Base-by-base conservation (phyloP, 2,797 vertebrate species). In the Diglossa cyanea region DNA sequence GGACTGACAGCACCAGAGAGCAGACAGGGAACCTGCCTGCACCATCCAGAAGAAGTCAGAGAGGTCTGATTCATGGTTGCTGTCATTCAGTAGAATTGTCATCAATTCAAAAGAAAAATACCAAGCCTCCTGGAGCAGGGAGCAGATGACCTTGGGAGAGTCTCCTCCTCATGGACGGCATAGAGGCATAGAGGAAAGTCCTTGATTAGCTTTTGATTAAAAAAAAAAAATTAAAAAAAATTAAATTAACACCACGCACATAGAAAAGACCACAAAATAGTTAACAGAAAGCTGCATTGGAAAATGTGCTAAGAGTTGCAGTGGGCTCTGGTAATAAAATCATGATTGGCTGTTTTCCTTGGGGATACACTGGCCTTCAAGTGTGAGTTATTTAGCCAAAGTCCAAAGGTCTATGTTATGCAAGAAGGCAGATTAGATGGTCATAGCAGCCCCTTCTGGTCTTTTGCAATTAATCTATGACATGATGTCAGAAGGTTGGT, bases 361-460 rank as follows among this genome's bases (percentile, higher is more conserved):
- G 48, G 86, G 86, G 86, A 92, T 78, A 53, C 15, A 8, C 37
- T 71, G 77, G 71, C 93, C 84, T 95, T 95, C 89, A 85, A 76
- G 24, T 85, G 42, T 85, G 81, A 96, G 84, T 94, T 95, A 85
- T 94, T 91, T 73, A 85, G 81, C 2, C 4, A 77, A 51, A 2
- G 4, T 85, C 84, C 93, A 91, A 67, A 93, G 93, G 93, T 93
- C 85, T 87, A 1, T 60, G 45, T 70, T 87, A 93, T 89, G 94
- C 91, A 95, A 94, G 94, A 94, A 96, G 85, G 87, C 75, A 95
- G 87, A 96, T 93, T 85, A 94, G 93, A 89, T 77, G 91, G 84
- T 83, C 91, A 77, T n/a, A 89, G 81, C 21, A 57, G 72, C 53
- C 78, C 84, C 95, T 94, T 73, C 78, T 94, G 94, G 67, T 91